Evolutionary conservation across 2,888 invertebrate species (phyloP), one percentile per base, ranked within the genome.

Genomic region (Tinea pellionella): DNA sequence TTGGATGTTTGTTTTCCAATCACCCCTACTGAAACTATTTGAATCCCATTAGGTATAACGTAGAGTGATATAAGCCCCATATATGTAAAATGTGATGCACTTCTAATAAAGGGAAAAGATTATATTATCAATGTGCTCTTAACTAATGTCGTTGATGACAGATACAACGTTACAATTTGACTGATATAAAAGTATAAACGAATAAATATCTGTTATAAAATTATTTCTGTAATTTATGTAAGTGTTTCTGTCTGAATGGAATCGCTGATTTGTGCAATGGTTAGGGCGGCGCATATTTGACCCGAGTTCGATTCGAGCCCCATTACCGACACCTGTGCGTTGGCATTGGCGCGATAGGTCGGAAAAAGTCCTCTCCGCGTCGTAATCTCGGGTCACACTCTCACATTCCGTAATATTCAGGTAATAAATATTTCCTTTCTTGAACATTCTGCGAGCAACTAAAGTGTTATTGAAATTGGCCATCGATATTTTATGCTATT

Each of bases 291-390:
- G 47, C n/a, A 47, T 47, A 47, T 47, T 47, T 16, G 47, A 47
- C 47, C 47, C 47, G 15, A 47, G 15, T 16, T 47, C 47, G 74
- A 73, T 78, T 77, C 71, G 75, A 75, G 73, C 71, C 74, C 73
- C 82, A 82, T 86, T 78, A 77, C 72, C 65, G 70, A 66, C 85
- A 86, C 83, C 85, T 84, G 85, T 73, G 80, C 71, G 66, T 67
- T 68, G 69, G 67, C 74, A 73, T 30, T 43, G 57, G 71, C 71
- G 4, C 43, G 69, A 72, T 74, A 74, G 72, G 65, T 64, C 64
- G 65, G 66, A 71, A 71, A 59, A 70, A 68, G 66, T 65, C 66
- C 65, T 71, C 74, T 70, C 69, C 66, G 67, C 68, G 69, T 71
- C 75, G 75, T 77, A 81, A 80, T 77, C 74, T 77, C 75, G 68